A percentile compares a stretch with the other conserved stretches of the same genome.
Conservation (phyloP, 2,113 vertebrate species). For the Sapayoa aenigma region DNA sequence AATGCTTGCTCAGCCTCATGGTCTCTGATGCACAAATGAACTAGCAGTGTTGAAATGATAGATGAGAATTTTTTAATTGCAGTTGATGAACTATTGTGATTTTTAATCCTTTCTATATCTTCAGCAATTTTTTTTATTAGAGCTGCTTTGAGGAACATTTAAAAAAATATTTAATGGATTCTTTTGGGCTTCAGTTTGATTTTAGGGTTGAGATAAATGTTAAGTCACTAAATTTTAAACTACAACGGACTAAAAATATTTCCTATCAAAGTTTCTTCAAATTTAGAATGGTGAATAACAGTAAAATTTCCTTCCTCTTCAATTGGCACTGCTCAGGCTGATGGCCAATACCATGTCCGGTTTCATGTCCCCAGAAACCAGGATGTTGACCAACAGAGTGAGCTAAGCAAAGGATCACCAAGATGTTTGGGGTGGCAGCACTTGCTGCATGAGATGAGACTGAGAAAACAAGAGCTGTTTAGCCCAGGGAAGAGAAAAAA, state of each 20-base stretch:
- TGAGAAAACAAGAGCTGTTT: background rate
- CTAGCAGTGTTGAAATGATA: background rate
- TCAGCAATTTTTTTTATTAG: slow-evolving; percentile 16
- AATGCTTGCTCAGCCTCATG: rapidly evolving
- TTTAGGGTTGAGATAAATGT: background rate
- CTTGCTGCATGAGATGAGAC: background rate
- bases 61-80: background rate
- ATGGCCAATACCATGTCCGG: background rate
- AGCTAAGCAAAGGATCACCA: background rate
- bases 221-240: background rate
- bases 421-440: background rate
- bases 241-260: background rate
- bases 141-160: background rate
- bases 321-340: background rate
- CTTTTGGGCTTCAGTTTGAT: background rate
- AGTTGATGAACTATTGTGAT: background rate
- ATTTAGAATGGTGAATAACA: background rate
- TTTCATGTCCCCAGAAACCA: background rate
- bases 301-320: background rate
- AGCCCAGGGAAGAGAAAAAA: background rate
- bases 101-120: background rate
- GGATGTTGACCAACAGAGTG: background rate
- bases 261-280: background rate
- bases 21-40: background rate
- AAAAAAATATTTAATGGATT: background rate